These are phyloP conservation scores for Eustalomyia histrio DNA, from an alignment of 2,888 invertebrate species.

Conservation along the genomic window DNA sequence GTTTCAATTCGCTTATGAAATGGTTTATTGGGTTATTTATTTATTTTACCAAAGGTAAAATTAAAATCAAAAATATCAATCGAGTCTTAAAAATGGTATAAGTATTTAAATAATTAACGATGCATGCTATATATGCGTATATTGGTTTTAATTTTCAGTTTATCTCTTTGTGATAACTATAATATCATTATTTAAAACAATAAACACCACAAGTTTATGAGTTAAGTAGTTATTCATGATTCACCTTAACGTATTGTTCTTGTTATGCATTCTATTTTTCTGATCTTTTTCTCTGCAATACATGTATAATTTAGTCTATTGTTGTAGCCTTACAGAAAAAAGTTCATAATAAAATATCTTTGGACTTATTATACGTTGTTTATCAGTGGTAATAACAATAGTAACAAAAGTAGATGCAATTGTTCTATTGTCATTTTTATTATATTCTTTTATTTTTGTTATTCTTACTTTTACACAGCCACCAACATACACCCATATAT, in stretches of 20 bases:
- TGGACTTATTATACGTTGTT: slow-evolving; percentile 52
- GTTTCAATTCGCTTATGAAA: too few relatives aligned
- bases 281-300: background rate
- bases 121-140: too few relatives aligned
- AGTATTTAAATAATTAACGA: too few relatives aligned
- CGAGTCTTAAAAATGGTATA: too few relatives aligned
- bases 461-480: slow-evolving; percentile 28
- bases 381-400: slow-evolving; percentile 42
- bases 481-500: background rate
- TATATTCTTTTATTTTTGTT: slow-evolving; percentile 27
- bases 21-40: too few relatives aligned
- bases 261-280: background rate
- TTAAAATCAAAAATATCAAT: too few relatives aligned
- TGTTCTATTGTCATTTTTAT: slow-evolving; percentile 52
- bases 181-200: slow-evolving; percentile 22
- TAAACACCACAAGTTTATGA: slow-evolving; percentile 11
- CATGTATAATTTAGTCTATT: background rate
- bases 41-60: too few relatives aligned
- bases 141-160: too few relatives aligned
- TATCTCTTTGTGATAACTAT: background rate
- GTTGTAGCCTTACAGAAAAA: background rate
- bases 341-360: slow-evolving; percentile 22
- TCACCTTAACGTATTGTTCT: slow-evolving; percentile 7
- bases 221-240: slow-evolving; percentile 9
- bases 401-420: slow-evolving; percentile 38